Conservation (phyloP, 2,888 invertebrate species). For the Phortica magna region DNA sequence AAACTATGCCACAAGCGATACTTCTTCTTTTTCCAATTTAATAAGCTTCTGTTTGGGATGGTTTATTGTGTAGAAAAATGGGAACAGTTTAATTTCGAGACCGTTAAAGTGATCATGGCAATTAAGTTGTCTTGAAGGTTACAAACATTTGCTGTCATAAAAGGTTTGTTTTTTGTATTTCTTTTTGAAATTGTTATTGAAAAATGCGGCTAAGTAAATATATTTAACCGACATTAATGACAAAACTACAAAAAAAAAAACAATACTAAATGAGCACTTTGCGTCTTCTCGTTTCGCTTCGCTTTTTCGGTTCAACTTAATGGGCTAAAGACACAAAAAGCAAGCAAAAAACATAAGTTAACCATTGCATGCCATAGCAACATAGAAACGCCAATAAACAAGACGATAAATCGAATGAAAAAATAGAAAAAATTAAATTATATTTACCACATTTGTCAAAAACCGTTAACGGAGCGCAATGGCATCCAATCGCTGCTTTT, state of each 20-base stretch:
- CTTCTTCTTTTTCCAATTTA: too few relatives aligned
- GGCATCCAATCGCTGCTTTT: background rate
- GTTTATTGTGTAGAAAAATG: too few relatives aligned
- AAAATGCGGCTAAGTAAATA: constrained; percentile 1
- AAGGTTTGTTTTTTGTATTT: too few relatives aligned
- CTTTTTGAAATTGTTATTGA: background rate
- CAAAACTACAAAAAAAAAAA: too few relatives aligned
- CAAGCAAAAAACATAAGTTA: background rate
- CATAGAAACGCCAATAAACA: background rate
- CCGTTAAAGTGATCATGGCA: too few relatives aligned
- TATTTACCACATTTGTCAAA: constrained; percentile 6
- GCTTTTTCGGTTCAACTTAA: background rate
- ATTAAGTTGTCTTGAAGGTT: too few relatives aligned
- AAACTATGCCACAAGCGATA: too few relatives aligned
- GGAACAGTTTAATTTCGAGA: too few relatives aligned
- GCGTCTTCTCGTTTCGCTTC: too few relatives aligned
- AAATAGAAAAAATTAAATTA: background rate
- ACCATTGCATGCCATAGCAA: constrained; percentile 8
- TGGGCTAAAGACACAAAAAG: background rate
- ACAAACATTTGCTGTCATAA: too few relatives aligned
- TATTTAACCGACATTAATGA: background rate
- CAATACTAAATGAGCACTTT: too few relatives aligned
- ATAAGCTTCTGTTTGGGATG: too few relatives aligned
- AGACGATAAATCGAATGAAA: background rate
- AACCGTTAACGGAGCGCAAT: background rate